Evolutionary conservation across 2,888 invertebrate species (phyloP), one percentile per base, ranked within the genome.

Genomic region (Formica aserva): DNA sequence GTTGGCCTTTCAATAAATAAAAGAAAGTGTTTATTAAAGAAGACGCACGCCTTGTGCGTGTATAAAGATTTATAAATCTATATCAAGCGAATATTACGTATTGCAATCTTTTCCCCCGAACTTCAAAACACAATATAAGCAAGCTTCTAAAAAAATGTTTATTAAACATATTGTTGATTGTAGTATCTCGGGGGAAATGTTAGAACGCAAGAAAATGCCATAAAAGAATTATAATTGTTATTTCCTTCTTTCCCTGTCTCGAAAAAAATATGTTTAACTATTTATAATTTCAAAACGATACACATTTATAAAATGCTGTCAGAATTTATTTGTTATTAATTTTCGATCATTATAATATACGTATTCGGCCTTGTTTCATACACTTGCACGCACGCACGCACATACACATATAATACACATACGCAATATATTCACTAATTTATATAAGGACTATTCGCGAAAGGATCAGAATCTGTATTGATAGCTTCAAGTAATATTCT

Each of bases 1-100:
- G 63, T 76, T 86, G 85, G 66, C 86, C 82, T 85, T 83, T 60
- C 81, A 82, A 71, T 65, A 82, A 71, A 83, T 29, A 65, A 48
- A 74, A 75, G 45, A 63, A 86, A 86, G 82, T 85, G 84, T 80
- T 86, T 82, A 32, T 84, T n/a, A 62, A 67, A 62, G 35, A 65
- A 75, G 29, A 6, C 4, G 15, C n/a, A 4, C 26, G 26, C 13
- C 69, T 63, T 83, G 15, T 35, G 13, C n/a, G 18, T 26, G 2
- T 35, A 9, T 22, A 66, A 76, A 41, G 9, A 65, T 71, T 9
- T 65, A 77, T 3, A 38, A 6, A 65, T 69, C 13, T 65, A 77
- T 5, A 38, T 74, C 15, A 13, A 63, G 32, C 32, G 18, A 72
- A 13, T 57, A 5, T 71, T 69, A 38, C 0, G 29, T 78, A 57